Evolutionary conservation across 2,797 vertebrate genomes (phyloP).

Genomic region (Eospalax fontanierii): DNA sequence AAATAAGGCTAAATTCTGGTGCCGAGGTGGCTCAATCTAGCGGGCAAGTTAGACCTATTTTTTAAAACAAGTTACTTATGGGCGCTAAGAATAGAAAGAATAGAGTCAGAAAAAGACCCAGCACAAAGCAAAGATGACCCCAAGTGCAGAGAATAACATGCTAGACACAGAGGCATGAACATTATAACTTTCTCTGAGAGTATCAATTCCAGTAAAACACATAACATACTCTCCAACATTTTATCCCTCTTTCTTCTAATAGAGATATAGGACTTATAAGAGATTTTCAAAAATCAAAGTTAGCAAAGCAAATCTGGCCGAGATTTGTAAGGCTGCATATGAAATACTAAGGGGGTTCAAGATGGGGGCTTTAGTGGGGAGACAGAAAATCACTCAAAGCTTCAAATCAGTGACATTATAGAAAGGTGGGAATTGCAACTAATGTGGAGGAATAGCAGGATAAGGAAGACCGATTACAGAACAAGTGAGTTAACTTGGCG

Average conservation of each 20-base stretch:
- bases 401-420: slow-evolving; percentile 14
- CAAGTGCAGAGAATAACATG: not conserved
- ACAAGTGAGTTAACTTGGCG: not conserved
- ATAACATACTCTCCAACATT: not conserved
- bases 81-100: not conserved
- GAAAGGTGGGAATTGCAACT: slow-evolving; percentile 2
- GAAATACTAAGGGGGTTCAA: not conserved
- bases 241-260: slow-evolving; percentile 14
- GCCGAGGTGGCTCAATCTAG: slow-evolving; percentile 5
- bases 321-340: not conserved
- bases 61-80: not conserved
- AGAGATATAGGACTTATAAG: not conserved
- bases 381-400: slow-evolving; percentile 2
- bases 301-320: slow-evolving; percentile 13
- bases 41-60: not conserved
- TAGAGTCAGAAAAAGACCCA: not conserved
- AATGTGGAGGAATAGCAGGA: not conserved
- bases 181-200: not conserved
- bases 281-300: not conserved
- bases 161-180: not conserved
- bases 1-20: not conserved
- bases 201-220: slow-evolving; percentile 33
- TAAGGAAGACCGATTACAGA: slow-evolving; percentile 2
- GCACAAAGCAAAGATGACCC: not conserved
- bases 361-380: not conserved